Evolutionary conservation across 2,888 invertebrate genomes (phyloP).

Genomic region (Chouioia cunea): DNA sequence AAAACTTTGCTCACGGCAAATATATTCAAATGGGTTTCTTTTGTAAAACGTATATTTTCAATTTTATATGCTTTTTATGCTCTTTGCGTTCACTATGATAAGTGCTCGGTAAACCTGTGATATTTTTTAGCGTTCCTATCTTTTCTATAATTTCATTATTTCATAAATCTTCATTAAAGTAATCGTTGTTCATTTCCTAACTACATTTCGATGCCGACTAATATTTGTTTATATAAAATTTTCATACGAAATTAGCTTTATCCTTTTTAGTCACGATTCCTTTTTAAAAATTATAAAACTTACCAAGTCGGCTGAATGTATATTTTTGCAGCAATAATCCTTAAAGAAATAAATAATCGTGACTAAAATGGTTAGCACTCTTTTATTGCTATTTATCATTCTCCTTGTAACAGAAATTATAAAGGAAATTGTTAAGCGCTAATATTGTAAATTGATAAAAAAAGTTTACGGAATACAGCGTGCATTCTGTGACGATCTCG

Average conservation of each 20-base stretch:
- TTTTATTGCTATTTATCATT: slow-evolving; percentile 13
- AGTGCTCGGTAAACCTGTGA: slow-evolving; percentile 41
- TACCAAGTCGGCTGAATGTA: not conserved
- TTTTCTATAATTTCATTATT: slow-evolving; percentile 35
- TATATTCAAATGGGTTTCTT: slow-evolving; percentile 19
- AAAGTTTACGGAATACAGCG: slow-evolving; percentile 30
- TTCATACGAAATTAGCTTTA: slow-evolving; percentile 21
- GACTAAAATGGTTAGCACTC: slow-evolving; percentile 23
- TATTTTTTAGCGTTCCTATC: slow-evolving; percentile 33
- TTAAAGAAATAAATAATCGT: not conserved
- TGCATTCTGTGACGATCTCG: slow-evolving; percentile 25
- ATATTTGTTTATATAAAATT: slow-evolving; percentile 16
- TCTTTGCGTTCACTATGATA: slow-evolving; percentile 27
- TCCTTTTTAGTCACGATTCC: slow-evolving; percentile 20
- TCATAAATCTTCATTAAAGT: slow-evolving; percentile 16
- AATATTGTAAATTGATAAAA: slow-evolving; percentile 23
- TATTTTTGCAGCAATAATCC: not conserved
- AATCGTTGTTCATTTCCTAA: slow-evolving; percentile 7
- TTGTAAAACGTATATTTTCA: slow-evolving; percentile 22
- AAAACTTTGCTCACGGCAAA: slow-evolving; percentile 13
- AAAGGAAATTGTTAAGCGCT: slow-evolving; percentile 35
- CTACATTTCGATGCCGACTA: slow-evolving; percentile 8
- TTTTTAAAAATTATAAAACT: slow-evolving; percentile 1
- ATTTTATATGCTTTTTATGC: slow-evolving; percentile 25
- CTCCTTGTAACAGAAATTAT: slow-evolving; percentile 32